These are phyloP conservation scores for Pan paniscus DNA, from an alignment of 2,113 vertebrate species.

Conservation along the genomic window DNA sequence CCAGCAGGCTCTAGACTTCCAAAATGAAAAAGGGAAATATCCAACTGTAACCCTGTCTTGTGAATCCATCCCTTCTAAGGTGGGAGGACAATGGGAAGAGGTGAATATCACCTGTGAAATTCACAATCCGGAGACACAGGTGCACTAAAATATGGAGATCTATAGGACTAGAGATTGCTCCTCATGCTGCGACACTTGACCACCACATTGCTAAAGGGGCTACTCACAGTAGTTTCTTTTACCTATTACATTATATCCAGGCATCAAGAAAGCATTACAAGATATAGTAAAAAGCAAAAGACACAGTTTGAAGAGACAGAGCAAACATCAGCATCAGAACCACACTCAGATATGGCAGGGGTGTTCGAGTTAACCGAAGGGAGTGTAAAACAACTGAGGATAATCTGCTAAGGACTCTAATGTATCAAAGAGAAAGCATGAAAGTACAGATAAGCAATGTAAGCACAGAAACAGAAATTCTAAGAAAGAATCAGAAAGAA, in stretches of 20 bases:
- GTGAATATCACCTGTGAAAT: not conserved
- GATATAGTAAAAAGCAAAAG: not conserved
- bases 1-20: too few species aligned
- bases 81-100: not conserved
- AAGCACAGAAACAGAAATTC: not conserved
- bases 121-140: not conserved
- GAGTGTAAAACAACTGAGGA: not conserved
- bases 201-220: not conserved
- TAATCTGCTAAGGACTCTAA: not conserved
- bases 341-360: not conserved
- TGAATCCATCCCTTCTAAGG: not conserved
- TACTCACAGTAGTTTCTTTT: not conserved
- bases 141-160: not conserved
- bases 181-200: accelerated
- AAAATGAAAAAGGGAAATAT: not conserved
- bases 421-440: not conserved
- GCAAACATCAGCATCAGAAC: not conserved
- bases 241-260: not conserved
- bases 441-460: not conserved
- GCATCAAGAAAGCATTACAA: not conserved
- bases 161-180: not conserved
- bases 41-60: not conserved
- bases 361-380: not conserved
- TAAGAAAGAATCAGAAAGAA: not conserved
- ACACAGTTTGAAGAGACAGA: not conserved